These are phyloP conservation scores for Tetanocera ferruginea DNA, from an alignment of 2,888 invertebrate species.

Conservation along the genomic window DNA sequence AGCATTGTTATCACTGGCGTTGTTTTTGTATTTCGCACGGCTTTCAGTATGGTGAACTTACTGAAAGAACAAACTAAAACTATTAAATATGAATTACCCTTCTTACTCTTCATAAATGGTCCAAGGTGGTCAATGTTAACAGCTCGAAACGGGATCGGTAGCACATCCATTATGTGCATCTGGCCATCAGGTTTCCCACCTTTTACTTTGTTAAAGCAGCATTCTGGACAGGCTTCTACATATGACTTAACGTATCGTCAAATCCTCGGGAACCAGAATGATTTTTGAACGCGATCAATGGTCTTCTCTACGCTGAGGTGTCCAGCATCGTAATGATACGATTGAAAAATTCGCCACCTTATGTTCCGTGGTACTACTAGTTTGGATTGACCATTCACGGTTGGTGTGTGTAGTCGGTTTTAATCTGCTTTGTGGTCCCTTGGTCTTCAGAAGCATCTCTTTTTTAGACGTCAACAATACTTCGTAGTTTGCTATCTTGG, in stretches of 20 bases:
- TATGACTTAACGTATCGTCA: constrained; percentile 48
- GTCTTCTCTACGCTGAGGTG: constrained; percentile 50
- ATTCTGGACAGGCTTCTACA: constrained; percentile 45
- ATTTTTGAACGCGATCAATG: constrained; percentile 36
- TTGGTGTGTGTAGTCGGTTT: constrained; percentile 32
- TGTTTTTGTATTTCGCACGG: constrained; percentile 45
- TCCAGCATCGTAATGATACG: constrained; percentile 47
- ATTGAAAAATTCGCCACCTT: constrained; percentile 45
- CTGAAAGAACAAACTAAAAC: constrained; percentile 44
- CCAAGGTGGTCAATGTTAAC: constrained; percentile 48
- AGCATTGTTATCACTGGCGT: constrained; percentile 38
- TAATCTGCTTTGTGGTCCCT: neutral
- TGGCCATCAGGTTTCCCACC: constrained; percentile 45
- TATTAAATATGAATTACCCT: constrained; percentile 43
- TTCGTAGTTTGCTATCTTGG: constrained; percentile 16
- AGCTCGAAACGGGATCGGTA: constrained; percentile 44
- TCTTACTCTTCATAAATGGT: constrained; percentile 46
- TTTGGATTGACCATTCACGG: constrained; percentile 30
- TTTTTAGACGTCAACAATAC: neutral
- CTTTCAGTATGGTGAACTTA: constrained; percentile 46
- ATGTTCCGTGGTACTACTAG: constrained; percentile 46
- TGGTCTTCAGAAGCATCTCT: neutral
- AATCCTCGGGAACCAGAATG: constrained; percentile 50
- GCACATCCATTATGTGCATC: constrained; percentile 39
- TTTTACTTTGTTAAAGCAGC: constrained; percentile 44